phyloP scores from a whole-genome alignment of 2,113 vertebrate genomes.

The Vulpes ferrilata region DNA sequence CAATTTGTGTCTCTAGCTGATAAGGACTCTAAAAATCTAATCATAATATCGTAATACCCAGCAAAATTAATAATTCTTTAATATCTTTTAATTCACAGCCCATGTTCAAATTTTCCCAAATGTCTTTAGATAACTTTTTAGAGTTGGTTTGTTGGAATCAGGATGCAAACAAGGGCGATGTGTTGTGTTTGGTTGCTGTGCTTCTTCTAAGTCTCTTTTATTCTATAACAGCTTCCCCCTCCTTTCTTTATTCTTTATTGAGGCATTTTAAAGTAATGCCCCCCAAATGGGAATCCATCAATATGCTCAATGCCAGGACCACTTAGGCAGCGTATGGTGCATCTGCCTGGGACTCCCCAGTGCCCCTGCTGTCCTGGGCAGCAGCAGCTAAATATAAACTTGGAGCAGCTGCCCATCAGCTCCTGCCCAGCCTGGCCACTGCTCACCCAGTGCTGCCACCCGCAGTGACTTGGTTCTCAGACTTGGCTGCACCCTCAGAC shows the following conservation, averaged over 20 bases:
- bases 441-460: not conserved
- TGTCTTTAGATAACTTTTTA: not conserved
- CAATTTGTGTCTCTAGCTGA: slow-evolving; percentile 43
- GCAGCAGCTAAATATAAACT: not conserved
- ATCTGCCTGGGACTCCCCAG: not conserved
- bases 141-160: not conserved
- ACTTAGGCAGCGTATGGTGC: slow-evolving; percentile 11
- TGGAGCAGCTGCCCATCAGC: slow-evolving; percentile 47
- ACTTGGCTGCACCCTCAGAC: not conserved
- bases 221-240: not conserved
- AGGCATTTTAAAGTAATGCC: slow-evolving; percentile 25
- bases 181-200: fast-evolving
- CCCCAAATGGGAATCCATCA: not conserved
- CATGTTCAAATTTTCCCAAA: not conserved
- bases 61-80: slow-evolving; percentile 52
- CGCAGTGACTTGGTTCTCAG: not conserved
- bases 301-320: slow-evolving; percentile 22
- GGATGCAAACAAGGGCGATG: not conserved
- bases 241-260: not conserved
- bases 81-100: slow-evolving; percentile 20
- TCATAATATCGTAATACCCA: slow-evolving; percentile 4
- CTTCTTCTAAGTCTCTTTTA: not conserved
- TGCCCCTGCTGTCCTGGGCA: not conserved
- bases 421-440: not conserved
- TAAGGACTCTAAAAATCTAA: slow-evolving; percentile 50